Base-by-base conservation (phyloP, 1,140 invertebrate genomes). In the Oreohelix idahoensis region DNA sequence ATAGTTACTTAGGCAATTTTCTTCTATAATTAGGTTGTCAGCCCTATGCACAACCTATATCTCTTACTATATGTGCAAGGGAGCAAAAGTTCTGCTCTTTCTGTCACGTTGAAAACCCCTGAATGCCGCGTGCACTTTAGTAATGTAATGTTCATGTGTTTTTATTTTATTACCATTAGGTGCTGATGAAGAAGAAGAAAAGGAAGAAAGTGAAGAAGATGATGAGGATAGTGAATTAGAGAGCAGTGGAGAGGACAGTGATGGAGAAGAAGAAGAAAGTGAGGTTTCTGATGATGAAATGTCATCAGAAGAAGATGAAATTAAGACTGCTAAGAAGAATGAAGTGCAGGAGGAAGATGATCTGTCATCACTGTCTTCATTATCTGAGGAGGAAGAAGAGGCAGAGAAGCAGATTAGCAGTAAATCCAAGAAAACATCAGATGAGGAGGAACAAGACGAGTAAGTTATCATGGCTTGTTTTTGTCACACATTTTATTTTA, bases 311-410 rank as follows among this genome's bases (percentile, higher is more conserved):
- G 76, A 70, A 81, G 77, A 83, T 35, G 70, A 80, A 38, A 79
- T 66, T 23, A 79, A 79, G 58, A 69, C 36, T 38, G 35, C 17
- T 45, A 32, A 35, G 11, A 0, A 45, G 26, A 76, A 79, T 26
- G 82, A 87, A 32, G 80, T 84, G 15, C 85, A 86, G 63, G 88
- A 88, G 36, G 86, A 88, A 36, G 88, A 87, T 38, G 87, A 88
- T 58, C 26, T 81, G 39, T 73, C 63, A 42, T 81, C 69, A 10
- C 42, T 81, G n/a, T 79, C 77, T 2, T 79, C 77, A 58, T 63
- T 81, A 32, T 78, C 77, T 63, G 86, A 87, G 45, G 85, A 85
- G 17, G 86, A 89, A 1, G 86, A 89, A 4, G 87, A 87, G 70
- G 84, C 84, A 17, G 86, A 85, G 74, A 83, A 85, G 35, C 82